Base-by-base conservation (phyloP, 2,797 vertebrate species). In the Neopelma chrysocephalum region DNA sequence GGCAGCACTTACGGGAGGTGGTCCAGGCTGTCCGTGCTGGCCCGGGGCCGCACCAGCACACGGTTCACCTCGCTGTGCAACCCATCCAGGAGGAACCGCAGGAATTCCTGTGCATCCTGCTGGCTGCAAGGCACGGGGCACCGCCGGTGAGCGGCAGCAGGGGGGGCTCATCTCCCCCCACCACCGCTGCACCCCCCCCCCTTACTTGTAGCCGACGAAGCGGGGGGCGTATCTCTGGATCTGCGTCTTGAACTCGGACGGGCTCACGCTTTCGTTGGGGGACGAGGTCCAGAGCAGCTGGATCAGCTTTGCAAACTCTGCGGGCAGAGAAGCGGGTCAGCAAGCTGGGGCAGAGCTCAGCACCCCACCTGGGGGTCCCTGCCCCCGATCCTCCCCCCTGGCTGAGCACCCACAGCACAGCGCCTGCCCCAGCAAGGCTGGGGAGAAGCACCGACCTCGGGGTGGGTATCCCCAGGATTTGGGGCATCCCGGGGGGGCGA, bases 181-280 rank as follows among this genome's bases (percentile, higher is more conserved):
- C 10, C 36, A 6, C 32, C 66, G 47, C 62, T 0, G 1, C 65
- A 8, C 7, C 1, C 1, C 25, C 53, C 36, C 38, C 50, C 15
- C 99, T 98, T 98, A 99, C 99, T 99, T 99, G 98, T 99, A 99
- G 95, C 99, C 99, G 2, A 99, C 98, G 5, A 99, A 99, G 98
- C 99, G 98, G 3, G 99, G 99, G 3, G 99, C 99, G 0, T 99
- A 99, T 99, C 99, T 99, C 98, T 99, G 99, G 97, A 99, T 99
- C 98, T 99, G 99, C 3, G 98, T 99, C 98, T 99, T 99, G 97
- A 99, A 99, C 92, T 99, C 99, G 0, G 99, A 99, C 8, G 99
- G 99, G 95, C 99, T 99, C 97, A 99, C 98, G 0, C 98, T 98
- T 6, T 99, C 99, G 0, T 98, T 99, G 97, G 98, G 98, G 53